phyloP scores from a whole-genome alignment of 2,113 vertebrate species.

The Amazona guildingii region DNA sequence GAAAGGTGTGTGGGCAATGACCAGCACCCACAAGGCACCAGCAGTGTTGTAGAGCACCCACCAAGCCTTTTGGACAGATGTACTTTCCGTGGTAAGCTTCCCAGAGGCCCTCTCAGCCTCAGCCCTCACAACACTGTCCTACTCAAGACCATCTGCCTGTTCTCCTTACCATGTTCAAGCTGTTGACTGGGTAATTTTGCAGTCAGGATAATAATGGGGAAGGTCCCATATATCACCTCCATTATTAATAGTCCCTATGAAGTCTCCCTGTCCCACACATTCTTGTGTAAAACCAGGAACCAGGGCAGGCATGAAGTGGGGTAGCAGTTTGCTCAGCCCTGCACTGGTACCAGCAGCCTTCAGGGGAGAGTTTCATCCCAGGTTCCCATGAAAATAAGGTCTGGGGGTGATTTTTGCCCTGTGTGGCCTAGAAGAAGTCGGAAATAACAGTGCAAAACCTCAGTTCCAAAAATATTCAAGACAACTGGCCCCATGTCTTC shows the following conservation, averaged over 20 bases:
- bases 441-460: not conserved
- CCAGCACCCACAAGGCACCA: not conserved
- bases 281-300: not conserved
- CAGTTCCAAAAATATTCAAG: not conserved
- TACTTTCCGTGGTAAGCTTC: not conserved
- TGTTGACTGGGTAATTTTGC: not conserved
- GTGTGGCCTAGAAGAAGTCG: not conserved
- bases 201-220: not conserved
- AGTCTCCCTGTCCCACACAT: not conserved
- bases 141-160: not conserved
- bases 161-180: not conserved
- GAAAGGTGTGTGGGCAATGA: not conserved
- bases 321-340: not conserved
- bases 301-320: not conserved
- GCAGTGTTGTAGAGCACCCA: not conserved
- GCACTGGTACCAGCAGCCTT: rapidly evolving
- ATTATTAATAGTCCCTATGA: not conserved
- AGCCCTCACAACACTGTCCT: rapidly evolving
- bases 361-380: not conserved
- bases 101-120: not conserved
- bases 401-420: not conserved
- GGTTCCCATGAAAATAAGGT: not conserved
- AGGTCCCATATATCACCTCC: not conserved
- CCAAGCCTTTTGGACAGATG: not conserved
- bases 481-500: not conserved